phyloP scores from a whole-genome alignment of 53 echinoderm and acorn worm genomes.

The Paelopatides confundens region DNA sequence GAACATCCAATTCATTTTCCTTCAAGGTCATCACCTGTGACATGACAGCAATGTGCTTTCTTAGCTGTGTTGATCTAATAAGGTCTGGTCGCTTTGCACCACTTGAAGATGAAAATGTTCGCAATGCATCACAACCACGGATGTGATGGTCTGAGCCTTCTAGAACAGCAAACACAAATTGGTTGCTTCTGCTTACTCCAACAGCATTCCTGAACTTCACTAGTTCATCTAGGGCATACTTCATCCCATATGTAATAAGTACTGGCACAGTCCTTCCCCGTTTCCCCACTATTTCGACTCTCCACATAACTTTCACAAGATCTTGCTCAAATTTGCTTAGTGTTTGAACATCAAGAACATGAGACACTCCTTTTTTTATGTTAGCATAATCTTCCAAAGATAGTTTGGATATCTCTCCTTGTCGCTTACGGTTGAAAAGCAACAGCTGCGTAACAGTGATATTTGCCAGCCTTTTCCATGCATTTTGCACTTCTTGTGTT shows the following conservation, averaged over 20 bases:
- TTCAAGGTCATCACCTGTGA: conserved; percentile 53
- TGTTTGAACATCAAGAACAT: conserved; percentile 43
- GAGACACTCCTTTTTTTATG: conserved; percentile 30
- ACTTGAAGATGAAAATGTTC: conserved; percentile 37
- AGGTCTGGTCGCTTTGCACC: conserved; percentile 55
- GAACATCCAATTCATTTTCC: conserved; percentile 70
- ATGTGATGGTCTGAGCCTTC: conserved; percentile 11
- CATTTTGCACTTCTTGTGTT: conserved; percentile 19
- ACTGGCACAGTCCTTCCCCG: conserved; percentile 66
- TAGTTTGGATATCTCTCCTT: conserved; percentile 67
- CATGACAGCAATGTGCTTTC: conserved; percentile 66
- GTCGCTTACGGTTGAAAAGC: conserved; percentile 65
- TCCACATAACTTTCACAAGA: conserved; percentile 38
- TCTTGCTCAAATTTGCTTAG: conserved; percentile 60
- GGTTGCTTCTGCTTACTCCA: conserved; percentile 28
- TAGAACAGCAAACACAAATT: conserved; percentile 34
- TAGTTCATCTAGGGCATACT: conserved; percentile 5
- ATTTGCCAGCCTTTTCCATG: conserved; percentile 42
- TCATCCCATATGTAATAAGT: conserved; percentile 30
- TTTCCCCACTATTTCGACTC: conserved; percentile 68
- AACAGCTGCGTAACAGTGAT: conserved; percentile 49
- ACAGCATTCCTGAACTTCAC: background rate
- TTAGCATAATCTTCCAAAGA: conserved; percentile 51
- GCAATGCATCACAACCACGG: conserved; percentile 52
- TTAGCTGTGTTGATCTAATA: conserved; percentile 54